Conservation (phyloP, 2,113 vertebrate species). For the Progne subis region DNA sequence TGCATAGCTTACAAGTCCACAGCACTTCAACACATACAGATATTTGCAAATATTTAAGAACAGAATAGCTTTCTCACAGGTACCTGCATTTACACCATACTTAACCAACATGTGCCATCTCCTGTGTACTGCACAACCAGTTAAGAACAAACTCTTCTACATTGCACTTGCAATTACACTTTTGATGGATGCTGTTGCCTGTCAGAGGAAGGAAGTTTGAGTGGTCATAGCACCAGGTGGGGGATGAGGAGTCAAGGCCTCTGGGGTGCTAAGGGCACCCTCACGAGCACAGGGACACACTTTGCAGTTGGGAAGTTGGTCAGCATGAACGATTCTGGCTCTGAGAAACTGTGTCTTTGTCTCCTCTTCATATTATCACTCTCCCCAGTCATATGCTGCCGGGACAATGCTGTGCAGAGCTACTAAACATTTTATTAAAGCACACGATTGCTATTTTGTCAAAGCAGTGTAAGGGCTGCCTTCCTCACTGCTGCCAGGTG, state of each 20-base stretch:
- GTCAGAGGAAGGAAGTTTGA: background rate
- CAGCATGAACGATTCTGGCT: background rate
- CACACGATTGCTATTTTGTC: background rate
- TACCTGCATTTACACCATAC: background rate
- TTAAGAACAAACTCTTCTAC: background rate
- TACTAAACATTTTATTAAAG: background rate
- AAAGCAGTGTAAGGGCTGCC: background rate
- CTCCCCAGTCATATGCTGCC: background rate
- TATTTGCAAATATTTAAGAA: background rate
- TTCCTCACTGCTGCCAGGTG: background rate
- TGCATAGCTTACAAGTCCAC: background rate
- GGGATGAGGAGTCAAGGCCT: background rate
- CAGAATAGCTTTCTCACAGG: background rate
- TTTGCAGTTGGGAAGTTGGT: background rate
- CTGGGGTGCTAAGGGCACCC: background rate
- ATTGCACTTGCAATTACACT: rapidly evolving
- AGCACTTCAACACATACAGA: background rate
- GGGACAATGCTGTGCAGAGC: background rate
- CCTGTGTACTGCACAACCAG: background rate
- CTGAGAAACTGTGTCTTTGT: background rate
- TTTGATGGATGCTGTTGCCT: background rate
- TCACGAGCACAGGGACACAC: background rate
- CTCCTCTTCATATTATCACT: background rate
- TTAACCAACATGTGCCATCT: rapidly evolving
- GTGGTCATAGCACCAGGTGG: background rate